phyloP scores from a whole-genome alignment of 1,140 invertebrate species.

The Drosophila azteca region DNA sequence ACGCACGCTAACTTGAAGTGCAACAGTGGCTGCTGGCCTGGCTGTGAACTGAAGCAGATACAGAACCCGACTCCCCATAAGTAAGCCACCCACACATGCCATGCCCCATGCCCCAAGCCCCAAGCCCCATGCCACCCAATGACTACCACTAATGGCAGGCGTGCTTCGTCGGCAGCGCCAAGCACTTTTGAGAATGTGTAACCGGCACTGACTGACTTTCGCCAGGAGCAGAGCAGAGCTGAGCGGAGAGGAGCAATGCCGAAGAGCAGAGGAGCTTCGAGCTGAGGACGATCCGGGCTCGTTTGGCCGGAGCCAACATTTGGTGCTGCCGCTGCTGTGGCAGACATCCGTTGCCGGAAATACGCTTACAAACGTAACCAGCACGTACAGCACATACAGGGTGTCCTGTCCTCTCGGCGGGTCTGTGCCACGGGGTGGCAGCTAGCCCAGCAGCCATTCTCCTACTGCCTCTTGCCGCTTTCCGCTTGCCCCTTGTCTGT shows the following conservation, averaged over 20 bases:
- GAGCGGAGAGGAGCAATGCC: too few relatives aligned
- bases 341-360: conserved; percentile 76
- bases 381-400: conserved; percentile 43
- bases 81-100: background rate
- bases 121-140: conserved; percentile 1
- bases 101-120: background rate
- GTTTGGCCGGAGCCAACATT: conserved; percentile 79
- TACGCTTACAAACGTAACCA: conserved; percentile 74
- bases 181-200: conserved; percentile 80
- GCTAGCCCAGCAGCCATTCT: conserved; percentile 1
- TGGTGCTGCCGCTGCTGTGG: conserved; percentile 39
- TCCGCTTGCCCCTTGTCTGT: background rate
- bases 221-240: conserved; percentile 16
- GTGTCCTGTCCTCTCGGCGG: conserved; percentile 10
- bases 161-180: conserved; percentile 58
- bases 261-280: background rate
- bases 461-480: background rate
- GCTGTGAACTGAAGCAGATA: conserved; percentile 48
- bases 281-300: conserved; percentile 49
- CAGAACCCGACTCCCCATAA: conserved; percentile 2
- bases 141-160: conserved; percentile 61
- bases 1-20: conserved; percentile 67
- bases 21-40: conserved; percentile 60
- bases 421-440: conserved; percentile 2
- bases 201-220: conserved; percentile 80